Conservation (phyloP, 2,797 vertebrate genomes). For the Clarias laeviceps region DNA sequence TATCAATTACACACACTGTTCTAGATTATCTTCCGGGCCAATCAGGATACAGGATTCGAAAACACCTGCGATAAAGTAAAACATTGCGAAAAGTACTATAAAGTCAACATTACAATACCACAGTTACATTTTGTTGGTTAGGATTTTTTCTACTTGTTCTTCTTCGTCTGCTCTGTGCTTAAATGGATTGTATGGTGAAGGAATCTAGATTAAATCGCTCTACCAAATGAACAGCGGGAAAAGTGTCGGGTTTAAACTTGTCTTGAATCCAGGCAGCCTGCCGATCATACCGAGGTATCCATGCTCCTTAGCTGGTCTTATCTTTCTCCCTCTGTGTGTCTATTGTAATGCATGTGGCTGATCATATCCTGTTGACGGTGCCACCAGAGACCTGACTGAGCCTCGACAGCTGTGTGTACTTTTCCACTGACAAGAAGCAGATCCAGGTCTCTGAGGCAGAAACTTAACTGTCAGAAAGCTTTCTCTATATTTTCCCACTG, state of each 20-base stretch:
- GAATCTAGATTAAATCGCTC: background rate
- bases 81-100: background rate
- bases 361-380: conserved; percentile 37
- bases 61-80: background rate
- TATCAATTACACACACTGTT: too few species aligned
- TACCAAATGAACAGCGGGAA: background rate
- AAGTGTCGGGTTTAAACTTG: background rate
- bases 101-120: background rate
- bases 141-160: background rate
- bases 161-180: background rate
- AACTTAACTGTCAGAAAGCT: background rate
- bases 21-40: background rate
- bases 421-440: conserved; percentile 9
- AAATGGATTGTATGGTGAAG: background rate
- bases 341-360: conserved; percentile 29
- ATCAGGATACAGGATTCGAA: background rate
- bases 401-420: conserved; percentile 17
- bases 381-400: conserved; percentile 30
- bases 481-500: conserved; percentile 14
- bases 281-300: background rate
- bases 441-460: background rate
- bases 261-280: background rate
- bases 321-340: conserved; percentile 20
- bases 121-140: background rate
- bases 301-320: background rate